Evolutionary conservation across 2,113 vertebrate genomes (phyloP).

Genomic region (Callopanchax toddi): DNA sequence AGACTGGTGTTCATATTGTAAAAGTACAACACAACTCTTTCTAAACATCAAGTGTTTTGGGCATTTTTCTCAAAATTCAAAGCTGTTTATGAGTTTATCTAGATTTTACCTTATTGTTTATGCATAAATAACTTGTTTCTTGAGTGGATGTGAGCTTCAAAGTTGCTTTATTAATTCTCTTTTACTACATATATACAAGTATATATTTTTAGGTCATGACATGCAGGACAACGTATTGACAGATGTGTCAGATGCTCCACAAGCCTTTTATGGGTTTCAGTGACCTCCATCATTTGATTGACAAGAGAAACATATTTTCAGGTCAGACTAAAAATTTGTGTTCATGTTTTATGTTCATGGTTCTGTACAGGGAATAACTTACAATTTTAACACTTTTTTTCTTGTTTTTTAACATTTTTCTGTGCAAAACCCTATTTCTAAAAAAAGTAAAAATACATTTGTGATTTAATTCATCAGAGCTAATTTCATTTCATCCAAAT

Average conservation of each 20-base stretch:
- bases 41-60: too few relatives aligned
- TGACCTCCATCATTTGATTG: neutral
- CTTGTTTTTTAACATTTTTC: conserved; percentile 6
- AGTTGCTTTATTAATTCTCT: conserved; percentile 17
- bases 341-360: neutral
- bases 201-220: neutral
- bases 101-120: neutral
- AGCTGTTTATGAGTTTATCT: too few relatives aligned
- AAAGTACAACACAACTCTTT: too few relatives aligned
- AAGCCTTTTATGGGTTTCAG: conserved; percentile 22
- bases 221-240: conserved; percentile 3
- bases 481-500: conserved; percentile 32
- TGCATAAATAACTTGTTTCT: neutral
- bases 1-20: too few relatives aligned
- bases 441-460: conserved; percentile 16
- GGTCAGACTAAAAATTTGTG: neutral
- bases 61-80: too few relatives aligned
- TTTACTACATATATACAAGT: conserved; percentile 12
- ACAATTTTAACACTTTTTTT: neutral
- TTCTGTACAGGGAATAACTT: conserved; percentile 1
- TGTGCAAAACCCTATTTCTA: conserved; percentile 24
- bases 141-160: neutral
- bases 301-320: neutral
- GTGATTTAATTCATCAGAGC: neutral
- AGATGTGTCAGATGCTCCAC: neutral